phyloP scores from a whole-genome alignment of 2,888 invertebrate species.

The Ectropis crepuscularia region DNA sequence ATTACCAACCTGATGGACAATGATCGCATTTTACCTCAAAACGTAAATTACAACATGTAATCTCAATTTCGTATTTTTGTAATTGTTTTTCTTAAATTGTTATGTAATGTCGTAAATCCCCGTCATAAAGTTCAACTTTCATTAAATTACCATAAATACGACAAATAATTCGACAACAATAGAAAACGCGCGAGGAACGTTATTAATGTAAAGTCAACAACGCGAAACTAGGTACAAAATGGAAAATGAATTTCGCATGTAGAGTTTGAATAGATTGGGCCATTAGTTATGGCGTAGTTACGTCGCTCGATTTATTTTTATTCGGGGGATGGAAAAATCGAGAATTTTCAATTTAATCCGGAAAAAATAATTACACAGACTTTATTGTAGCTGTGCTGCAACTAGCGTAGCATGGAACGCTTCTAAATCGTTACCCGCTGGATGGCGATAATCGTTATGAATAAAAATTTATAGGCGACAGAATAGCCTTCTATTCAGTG shows the following conservation, averaged over 20 bases:
- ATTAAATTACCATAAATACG: slow-evolving; percentile 35
- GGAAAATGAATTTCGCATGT: slow-evolving; percentile 44
- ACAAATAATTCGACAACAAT: slow-evolving; percentile 41
- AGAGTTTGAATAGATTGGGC: slow-evolving; percentile 41
- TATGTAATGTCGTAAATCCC: too few species aligned
- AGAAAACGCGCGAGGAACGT: slow-evolving; percentile 36
- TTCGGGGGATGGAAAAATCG: slow-evolving; percentile 23
- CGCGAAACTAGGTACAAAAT: slow-evolving; percentile 43
- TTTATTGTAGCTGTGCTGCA: slow-evolving; percentile 15
- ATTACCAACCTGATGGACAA: too few species aligned
- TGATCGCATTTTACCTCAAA: too few species aligned
- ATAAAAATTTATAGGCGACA: slow-evolving; percentile 71
- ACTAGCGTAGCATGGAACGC: slow-evolving; percentile 9
- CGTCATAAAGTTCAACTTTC: slow-evolving; percentile 20
- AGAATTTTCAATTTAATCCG: slow-evolving; percentile 31
- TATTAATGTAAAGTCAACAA: slow-evolving; percentile 45
- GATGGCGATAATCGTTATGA: slow-evolving; percentile 65
- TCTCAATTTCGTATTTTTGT: too few species aligned
- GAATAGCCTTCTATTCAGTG: slow-evolving; percentile 70
- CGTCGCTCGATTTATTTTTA: slow-evolving; percentile 39
- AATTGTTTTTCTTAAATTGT: too few species aligned
- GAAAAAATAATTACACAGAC: slow-evolving; percentile 30
- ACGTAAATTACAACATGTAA: too few species aligned
- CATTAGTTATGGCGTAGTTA: slow-evolving; percentile 44
- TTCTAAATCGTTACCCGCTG: slow-evolving; percentile 46